phyloP scores from a whole-genome alignment of 2,113 vertebrate genomes.

The Hucho hucho region DNA sequence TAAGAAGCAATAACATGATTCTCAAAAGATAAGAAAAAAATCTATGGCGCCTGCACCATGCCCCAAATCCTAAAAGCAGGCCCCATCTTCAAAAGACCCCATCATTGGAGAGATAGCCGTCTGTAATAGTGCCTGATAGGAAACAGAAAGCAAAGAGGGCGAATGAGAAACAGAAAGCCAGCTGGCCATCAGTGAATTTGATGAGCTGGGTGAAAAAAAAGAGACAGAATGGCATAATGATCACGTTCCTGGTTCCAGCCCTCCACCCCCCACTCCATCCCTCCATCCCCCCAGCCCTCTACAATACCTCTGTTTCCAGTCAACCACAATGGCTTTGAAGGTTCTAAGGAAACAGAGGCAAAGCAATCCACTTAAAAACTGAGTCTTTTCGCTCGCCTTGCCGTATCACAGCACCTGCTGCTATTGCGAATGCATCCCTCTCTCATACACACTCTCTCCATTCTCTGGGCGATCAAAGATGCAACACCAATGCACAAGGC shows the following conservation, averaged over 20 bases:
- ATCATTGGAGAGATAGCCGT: slow-evolving; percentile 43
- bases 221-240: slow-evolving; percentile 45
- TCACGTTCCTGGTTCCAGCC: slow-evolving; percentile 41
- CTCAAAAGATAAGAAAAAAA: slow-evolving; percentile 44
- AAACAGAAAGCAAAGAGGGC: slow-evolving; percentile 21
- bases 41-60: slow-evolving; percentile 47
- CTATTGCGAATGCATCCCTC: slow-evolving; percentile 15
- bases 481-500: neutral
- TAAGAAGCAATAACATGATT: slow-evolving; percentile 61
- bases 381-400: neutral
- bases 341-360: slow-evolving; percentile 17
- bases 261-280: neutral
- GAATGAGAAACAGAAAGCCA: slow-evolving; percentile 28
- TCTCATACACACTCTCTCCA: neutral
- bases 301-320: slow-evolving; percentile 27
- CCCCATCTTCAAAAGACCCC: slow-evolving; percentile 48
- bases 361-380: slow-evolving; percentile 14
- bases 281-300: neutral
- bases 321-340: slow-evolving; percentile 33
- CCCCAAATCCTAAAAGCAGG: slow-evolving; percentile 55
- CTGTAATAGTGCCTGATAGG: slow-evolving; percentile 53
- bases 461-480: slow-evolving; percentile 12
- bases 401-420: slow-evolving; percentile 18
- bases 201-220: slow-evolving; percentile 46
- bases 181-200: slow-evolving; percentile 53